Evolutionary conservation across 1,140 invertebrate species (phyloP).

Genomic region (Oscheius sp.): DNA sequence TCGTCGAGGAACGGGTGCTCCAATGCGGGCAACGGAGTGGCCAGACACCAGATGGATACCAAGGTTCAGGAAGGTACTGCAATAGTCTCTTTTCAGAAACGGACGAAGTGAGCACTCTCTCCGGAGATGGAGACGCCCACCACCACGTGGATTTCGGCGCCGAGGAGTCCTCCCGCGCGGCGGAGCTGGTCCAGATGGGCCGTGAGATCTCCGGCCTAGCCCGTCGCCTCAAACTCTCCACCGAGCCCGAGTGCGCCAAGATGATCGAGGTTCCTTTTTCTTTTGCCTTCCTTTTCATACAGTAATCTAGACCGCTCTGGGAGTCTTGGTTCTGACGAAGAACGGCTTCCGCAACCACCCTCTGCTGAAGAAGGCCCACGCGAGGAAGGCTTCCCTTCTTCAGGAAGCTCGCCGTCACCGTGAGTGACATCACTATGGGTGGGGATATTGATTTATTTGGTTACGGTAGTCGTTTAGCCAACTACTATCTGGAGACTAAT

Average conservation of each 20-base stretch:
- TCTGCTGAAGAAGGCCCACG: not conserved
- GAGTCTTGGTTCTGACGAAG: not conserved
- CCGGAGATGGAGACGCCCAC: too few species aligned
- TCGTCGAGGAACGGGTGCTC: slow-evolving; percentile 22
- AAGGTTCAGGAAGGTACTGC: too few species aligned
- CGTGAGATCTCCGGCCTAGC: not conserved
- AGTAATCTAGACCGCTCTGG: not conserved
- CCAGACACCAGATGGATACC: not conserved
- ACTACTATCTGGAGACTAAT: not conserved
- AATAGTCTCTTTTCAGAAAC: too few species aligned
- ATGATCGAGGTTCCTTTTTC: not conserved
- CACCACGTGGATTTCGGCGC: too few species aligned
- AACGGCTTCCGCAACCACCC: not conserved
- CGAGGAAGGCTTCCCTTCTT: too few species aligned
- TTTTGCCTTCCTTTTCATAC: not conserved
- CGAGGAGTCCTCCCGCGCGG: too few species aligned
- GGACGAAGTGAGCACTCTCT: too few species aligned
- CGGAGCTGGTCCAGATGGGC: not conserved
- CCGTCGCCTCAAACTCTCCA: not conserved
- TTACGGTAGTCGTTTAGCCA: not conserved
- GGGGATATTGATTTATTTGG: not conserved
- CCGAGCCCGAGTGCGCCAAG: too few species aligned
- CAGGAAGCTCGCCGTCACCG: not conserved
- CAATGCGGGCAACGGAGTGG: not conserved
- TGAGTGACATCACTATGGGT: not conserved